Base-by-base conservation (phyloP, 2,888 invertebrate species). In the Latrodectus elegans region DNA sequence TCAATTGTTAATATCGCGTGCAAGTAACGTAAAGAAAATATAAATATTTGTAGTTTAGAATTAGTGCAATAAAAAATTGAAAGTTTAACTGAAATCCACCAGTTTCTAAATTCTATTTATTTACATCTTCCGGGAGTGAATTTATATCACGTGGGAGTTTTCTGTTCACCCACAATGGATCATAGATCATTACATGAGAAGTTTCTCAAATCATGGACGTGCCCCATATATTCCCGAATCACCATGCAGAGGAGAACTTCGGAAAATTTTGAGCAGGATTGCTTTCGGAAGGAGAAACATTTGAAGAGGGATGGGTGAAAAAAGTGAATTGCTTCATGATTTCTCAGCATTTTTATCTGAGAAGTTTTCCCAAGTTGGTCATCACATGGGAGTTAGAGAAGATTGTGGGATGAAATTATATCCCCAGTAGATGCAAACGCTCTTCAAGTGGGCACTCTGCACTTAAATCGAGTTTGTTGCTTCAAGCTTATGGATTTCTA, bases 381-480 rank as follows among this genome's bases (percentile, higher is more conserved):
- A 76, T 83, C 83, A 51, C 83, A 51, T 26, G 82, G 83, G 83
- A 83, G 76, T 83, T 76, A 52, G 26, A 70, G 83, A 52, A 83
- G 76, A 83, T 83, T 77, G 83, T 55, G 73, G 81, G 11, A 67
- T 60, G 60, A 60, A 60, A 60, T 60, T 60, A 60, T 60, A 60
- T 60, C 60, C 60, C n/a, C 60, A 6, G n/a, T n/a, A 60, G 60
- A 60, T 60, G 60, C n/a, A 38, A 6, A 38, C 4, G 38, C 38
- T 38, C 38, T 4, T 38, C 38, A 38, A 38, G 38, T 38, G 38
- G 38, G 38, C 3, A 38, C 38, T 38, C 38, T 6, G 38, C 38
- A 38, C 38, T 38, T 38, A 38, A 38, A 38, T 38, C 38, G 38
- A 38, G 38, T 38, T 38, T 38, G 38, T 38, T 38, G 38, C 38